Conservation (phyloP, 2,888 invertebrate species). For the Apamea anceps region DNA sequence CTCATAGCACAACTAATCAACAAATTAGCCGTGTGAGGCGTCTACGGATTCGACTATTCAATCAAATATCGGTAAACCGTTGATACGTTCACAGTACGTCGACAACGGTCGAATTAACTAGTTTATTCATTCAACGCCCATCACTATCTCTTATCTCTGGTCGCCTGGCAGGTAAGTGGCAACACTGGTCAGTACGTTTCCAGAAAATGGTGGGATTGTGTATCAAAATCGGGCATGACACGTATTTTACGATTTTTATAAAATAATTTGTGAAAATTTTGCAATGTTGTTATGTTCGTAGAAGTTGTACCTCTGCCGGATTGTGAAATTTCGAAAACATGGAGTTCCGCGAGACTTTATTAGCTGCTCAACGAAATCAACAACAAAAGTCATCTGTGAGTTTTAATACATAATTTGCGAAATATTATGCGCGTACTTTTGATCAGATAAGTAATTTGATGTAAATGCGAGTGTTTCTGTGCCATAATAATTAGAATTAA, state of each 20-base stretch:
- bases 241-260: conserved; percentile 81
- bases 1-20: no score
- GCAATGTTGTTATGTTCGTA: conserved; percentile 69
- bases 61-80: no score
- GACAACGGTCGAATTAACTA: no score
- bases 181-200: conserved; percentile 84
- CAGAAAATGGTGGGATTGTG: conserved; percentile 89
- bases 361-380: conserved; percentile 89
- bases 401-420: conserved; percentile 70
- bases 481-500: conserved; percentile 7
- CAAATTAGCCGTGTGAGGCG: no score
- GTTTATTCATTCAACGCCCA: no score
- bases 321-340: conserved; percentile 72
- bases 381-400: conserved; percentile 90
- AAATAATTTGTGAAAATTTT: conserved; percentile 81
- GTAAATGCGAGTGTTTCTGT: conserved; percentile 11
- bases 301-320: conserved; percentile 49
- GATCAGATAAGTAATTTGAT: conserved; percentile 38
- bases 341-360: conserved; percentile 88
- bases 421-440: conserved; percentile 62
- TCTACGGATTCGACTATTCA: no score
- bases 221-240: conserved; percentile 84
- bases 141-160: conserved; percentile 12
- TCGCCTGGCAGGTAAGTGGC: conserved; percentile 25
- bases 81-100: no score